Evolutionary conservation across 2,113 vertebrate genomes (phyloP).

Genomic region (Cariama cristata): DNA sequence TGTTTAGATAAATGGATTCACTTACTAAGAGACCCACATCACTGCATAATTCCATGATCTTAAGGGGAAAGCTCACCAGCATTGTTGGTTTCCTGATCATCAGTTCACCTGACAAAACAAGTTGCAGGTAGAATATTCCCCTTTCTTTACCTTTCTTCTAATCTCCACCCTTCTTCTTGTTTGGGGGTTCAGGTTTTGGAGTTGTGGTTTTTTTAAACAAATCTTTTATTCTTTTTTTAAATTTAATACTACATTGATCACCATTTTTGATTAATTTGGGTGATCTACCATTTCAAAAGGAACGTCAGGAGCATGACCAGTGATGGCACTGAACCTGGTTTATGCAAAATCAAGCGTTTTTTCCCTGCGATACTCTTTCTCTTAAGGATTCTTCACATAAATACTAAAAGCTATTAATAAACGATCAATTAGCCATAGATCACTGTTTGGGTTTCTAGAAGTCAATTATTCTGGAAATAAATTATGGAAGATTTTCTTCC

Average conservation of each 20-base stretch:
- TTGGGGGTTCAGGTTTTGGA: not conserved
- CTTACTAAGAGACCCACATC: not conserved
- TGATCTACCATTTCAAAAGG: not conserved
- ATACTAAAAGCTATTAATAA: not conserved
- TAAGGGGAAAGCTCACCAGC: not conserved
- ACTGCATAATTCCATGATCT: not conserved
- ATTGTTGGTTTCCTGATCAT: not conserved
- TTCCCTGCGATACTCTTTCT: not conserved
- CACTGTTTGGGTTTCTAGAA: not conserved
- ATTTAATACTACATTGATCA: not conserved
- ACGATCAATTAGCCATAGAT: not conserved
- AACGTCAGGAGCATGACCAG: not conserved
- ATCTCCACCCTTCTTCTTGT: not conserved
- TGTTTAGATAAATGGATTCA: not conserved
- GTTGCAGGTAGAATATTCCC: not conserved
- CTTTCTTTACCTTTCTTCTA: not conserved
- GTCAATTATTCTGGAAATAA: not conserved
- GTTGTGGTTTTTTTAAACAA: not conserved
- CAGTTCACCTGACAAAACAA: not conserved
- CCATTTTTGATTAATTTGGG: not conserved
- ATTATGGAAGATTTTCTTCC: not conserved
- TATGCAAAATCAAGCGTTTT: not conserved
- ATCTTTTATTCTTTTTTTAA: not conserved
- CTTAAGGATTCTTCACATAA: not conserved
- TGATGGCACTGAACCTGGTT: not conserved